These are phyloP conservation scores for Camelus bactrianus DNA, from an alignment of 2,113 vertebrate species.

Conservation along the genomic window DNA sequence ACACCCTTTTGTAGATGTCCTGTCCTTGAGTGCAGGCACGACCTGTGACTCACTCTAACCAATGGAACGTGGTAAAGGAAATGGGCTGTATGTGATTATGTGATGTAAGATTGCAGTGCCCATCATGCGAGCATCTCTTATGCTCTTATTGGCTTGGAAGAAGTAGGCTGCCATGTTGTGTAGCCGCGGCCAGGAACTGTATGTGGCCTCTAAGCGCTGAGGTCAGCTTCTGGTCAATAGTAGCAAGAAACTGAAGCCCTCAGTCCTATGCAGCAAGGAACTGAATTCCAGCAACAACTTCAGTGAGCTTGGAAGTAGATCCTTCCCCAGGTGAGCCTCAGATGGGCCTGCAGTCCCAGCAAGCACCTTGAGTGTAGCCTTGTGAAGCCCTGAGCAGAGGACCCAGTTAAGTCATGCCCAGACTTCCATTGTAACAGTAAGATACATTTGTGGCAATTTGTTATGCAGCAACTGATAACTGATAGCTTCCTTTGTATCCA, in stretches of 20 bases:
- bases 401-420: neutral
- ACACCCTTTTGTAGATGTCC: neutral
- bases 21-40: neutral
- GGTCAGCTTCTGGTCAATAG: neutral
- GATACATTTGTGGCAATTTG: no score
- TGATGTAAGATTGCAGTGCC: no score
- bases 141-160: neutral
- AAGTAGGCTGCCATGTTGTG: neutral
- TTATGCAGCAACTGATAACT: no score
- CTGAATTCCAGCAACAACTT: neutral
- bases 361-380: neutral
- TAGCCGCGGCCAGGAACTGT: neutral
- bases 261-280: neutral
- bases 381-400: neutral
- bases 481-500: neutral
- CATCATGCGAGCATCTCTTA: neutral
- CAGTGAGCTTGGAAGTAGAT: neutral
- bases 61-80: fast-evolving
- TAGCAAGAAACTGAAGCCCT: neutral
- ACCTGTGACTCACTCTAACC: neutral
- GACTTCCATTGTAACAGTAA: neutral
- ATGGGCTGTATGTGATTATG: fast-evolving
- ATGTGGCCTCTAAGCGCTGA: neutral
- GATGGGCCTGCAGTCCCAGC: neutral
- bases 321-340: neutral